Evolutionary conservation across 1,140 invertebrate genomes (phyloP).

Genomic region (Spodoptera frugiperda): DNA sequence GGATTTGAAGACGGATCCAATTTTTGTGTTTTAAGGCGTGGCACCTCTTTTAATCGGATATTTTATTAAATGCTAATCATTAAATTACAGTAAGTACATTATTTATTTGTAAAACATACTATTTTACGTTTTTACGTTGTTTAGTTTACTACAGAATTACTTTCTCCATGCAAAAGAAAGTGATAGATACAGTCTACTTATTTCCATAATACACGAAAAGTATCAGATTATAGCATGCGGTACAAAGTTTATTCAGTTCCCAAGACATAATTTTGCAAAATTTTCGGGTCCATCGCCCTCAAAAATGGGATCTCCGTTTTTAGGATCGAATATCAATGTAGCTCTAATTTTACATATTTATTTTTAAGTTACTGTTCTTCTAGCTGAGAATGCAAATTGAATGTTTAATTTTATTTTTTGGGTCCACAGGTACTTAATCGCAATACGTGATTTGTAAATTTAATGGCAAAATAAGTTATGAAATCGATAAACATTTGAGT

Average conservation of each 20-base stretch:
- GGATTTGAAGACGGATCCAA: no score
- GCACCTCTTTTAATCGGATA: no score
- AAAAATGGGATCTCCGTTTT: conserved; percentile 55
- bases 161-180: no score
- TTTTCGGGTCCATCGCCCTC: conserved; percentile 59
- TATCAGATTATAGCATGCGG: background rate
- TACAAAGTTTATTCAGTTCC: background rate
- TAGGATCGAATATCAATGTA: conserved; percentile 51
- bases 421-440: background rate
- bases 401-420: conserved; percentile 25
- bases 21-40: no score
- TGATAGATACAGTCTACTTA: no score
- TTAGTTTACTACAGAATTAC: no score
- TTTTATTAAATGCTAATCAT: no score
- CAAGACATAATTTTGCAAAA: conserved; percentile 58
- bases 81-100: no score
- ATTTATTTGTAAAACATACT: no score
- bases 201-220: background rate
- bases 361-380: conserved; percentile 51
- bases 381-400: conserved; percentile 13
- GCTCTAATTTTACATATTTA: conserved; percentile 50
- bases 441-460: conserved; percentile 7
- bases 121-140: no score
- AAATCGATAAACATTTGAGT: background rate
- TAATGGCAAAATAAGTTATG: background rate